These are phyloP conservation scores for Catostomus latipinnis DNA, from an alignment of 2,797 vertebrate genomes.

Conservation along the genomic window DNA sequence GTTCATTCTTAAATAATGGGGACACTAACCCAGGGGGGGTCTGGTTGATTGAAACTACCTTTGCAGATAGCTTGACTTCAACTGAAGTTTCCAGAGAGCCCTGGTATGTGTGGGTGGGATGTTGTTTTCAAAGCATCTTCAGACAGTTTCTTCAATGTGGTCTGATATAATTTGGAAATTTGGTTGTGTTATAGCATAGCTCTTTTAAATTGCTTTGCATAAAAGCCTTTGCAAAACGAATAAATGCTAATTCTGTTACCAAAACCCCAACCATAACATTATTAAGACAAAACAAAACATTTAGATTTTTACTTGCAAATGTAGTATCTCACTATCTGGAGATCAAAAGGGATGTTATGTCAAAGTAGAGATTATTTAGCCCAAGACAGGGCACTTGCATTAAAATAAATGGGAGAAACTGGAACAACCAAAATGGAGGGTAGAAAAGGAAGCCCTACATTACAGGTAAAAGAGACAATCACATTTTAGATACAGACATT, in stretches of 20 bases:
- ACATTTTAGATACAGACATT: no score
- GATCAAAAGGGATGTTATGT: no score
- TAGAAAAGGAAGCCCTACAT: no score
- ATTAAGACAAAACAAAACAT: background rate
- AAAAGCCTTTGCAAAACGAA: background rate
- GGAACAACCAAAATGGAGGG: no score
- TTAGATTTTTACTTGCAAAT: no score
- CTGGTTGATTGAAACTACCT: background rate
- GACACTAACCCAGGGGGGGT: background rate
- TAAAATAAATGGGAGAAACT: no score
- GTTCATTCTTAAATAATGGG: background rate
- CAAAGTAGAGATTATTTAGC: no score
- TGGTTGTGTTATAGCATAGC: background rate
- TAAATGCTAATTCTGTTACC: no score
- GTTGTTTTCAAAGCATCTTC: background rate
- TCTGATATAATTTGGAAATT: background rate
- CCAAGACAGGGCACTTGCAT: no score
- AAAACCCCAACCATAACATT: background rate
- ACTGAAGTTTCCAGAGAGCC: background rate
- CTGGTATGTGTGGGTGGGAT: background rate
- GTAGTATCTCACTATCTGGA: no score
- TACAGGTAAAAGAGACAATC: no score
- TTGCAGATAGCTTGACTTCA: background rate
- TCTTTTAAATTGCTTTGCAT: background rate
- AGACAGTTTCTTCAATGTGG: background rate